Evolutionary conservation across 2,888 invertebrate genomes (phyloP), one percentile per base, ranked within the genome.

Genomic region (Rosalia funebris): DNA sequence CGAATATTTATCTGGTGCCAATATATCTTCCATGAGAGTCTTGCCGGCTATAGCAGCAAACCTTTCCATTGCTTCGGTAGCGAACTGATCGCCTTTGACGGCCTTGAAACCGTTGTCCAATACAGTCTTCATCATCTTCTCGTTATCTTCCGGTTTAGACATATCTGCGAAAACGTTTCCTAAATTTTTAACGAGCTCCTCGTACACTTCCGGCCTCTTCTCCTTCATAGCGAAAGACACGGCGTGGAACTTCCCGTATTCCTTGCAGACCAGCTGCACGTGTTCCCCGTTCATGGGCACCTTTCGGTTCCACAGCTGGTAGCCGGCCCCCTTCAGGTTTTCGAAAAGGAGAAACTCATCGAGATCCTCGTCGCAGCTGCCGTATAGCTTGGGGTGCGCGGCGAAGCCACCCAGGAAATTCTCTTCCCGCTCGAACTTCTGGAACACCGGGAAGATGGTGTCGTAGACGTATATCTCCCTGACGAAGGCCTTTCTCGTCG

Each of bases 281-380:
- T 34, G 34, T 72, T 70, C 62, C 12, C 70, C 63, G 36, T 77
- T 63, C 65, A 79, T 72, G 4, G 71, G 68, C 11, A 60, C 53
- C 19, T 65, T 71, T 10, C 71, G 62, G 44, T 75, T 64, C 69
- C 73, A 72, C 34, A 77, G 36, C 7, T 65, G 53, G 60, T 69
- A 78, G 0, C 71, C 72, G 11, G 19, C 17, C 12, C 57, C 55
- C 47, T 70, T 71, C 32, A 77, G 44, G 59, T 78, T 75, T 65
- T 74, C 71, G 56, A 78, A 47, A 5, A 75, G 64, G 2, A 79
- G 39, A 20, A 41, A 41, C 46, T 71, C 69, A 10, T 60, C 45
- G n/a, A 16, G 45, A 11, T 66, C 62, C 2, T 58, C 41, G 14
- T 31, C 20, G 20, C 14, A 56, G 2, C 20, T 36, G 14, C 65